Evolutionary conservation across 2,888 invertebrate genomes (phyloP).

Genomic region (Syritta pipiens): DNA sequence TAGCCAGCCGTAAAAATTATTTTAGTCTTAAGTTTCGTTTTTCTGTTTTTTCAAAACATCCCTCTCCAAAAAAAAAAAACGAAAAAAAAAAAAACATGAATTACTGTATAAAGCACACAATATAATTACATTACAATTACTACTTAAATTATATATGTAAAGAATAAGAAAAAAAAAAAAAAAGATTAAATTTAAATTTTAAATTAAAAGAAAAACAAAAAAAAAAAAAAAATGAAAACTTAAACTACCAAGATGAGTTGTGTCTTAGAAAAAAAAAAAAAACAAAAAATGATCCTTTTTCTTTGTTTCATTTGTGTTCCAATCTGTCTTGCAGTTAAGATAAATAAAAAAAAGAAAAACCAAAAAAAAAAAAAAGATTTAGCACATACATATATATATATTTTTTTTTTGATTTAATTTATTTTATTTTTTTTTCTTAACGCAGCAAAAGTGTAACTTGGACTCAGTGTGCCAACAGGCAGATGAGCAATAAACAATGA

Average conservation of each 20-base stretch:
- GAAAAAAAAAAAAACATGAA: background rate
- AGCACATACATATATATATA: background rate
- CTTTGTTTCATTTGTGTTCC: background rate
- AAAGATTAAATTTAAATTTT: background rate
- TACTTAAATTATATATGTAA: constrained; percentile 37
- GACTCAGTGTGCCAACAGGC: constrained; percentile 27
- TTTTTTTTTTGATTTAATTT: background rate
- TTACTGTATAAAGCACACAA: constrained; percentile 46
- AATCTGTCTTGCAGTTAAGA: background rate
- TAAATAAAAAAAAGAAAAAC: background rate
- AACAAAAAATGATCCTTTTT: background rate
- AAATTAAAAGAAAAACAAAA: constrained; percentile 6
- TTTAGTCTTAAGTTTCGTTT: background rate
- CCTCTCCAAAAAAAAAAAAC: background rate
- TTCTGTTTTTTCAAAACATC: background rate
- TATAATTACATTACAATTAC: constrained; percentile 25
- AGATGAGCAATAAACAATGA: constrained; percentile 32
- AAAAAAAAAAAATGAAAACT: background rate
- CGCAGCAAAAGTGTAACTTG: constrained; percentile 16
- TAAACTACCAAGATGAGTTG: constrained; percentile 30
- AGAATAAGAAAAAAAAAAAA: constrained; percentile 22
- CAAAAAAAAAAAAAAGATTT: background rate
- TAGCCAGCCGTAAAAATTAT: background rate
- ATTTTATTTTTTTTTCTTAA: background rate
- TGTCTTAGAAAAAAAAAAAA: constrained; percentile 27